These are phyloP conservation scores for Trachelus stipa DNA, from an alignment of 2,888 invertebrate species.

Conservation along the genomic window DNA sequence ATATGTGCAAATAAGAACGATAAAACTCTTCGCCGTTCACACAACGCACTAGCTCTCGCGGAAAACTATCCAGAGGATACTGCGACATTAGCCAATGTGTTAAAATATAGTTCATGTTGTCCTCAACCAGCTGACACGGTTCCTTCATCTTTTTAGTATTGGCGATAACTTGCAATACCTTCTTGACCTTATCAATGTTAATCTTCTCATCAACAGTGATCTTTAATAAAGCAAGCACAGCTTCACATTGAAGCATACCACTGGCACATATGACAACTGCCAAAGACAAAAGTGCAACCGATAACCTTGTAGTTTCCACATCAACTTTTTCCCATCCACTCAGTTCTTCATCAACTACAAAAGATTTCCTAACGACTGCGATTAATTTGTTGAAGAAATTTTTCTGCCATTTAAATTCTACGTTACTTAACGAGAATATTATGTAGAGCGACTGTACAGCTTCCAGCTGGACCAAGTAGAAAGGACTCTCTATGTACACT, in stretches of 20 bases:
- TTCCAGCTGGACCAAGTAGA: slow-evolving; percentile 64
- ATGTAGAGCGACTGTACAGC: slow-evolving; percentile 60
- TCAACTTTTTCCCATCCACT: slow-evolving; percentile 65
- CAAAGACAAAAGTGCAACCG: slow-evolving; percentile 71
- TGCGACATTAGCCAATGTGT: slow-evolving; percentile 68
- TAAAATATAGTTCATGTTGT: slow-evolving; percentile 69
- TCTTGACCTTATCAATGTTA: slow-evolving; percentile 64
- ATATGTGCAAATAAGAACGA: slow-evolving; percentile 57
- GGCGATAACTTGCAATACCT: slow-evolving; percentile 66
- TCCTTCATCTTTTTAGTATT: slow-evolving; percentile 39
- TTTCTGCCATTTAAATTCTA: slow-evolving; percentile 48
- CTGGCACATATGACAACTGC: slow-evolving; percentile 70
- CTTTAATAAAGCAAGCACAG: slow-evolving; percentile 70
- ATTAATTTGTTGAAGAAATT: slow-evolving; percentile 58
- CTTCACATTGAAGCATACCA: slow-evolving; percentile 68
- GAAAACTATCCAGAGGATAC: slow-evolving; percentile 65
- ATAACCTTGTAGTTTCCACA: slow-evolving; percentile 71
- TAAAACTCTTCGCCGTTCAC: slow-evolving; percentile 63
- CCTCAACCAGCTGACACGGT: slow-evolving; percentile 54
- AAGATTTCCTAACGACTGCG: slow-evolving; percentile 50
- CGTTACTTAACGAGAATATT: slow-evolving; percentile 51
- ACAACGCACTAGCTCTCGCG: slow-evolving; percentile 66
- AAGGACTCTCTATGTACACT: slow-evolving; percentile 59
- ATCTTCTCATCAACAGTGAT: slow-evolving; percentile 70
- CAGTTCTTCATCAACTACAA: slow-evolving; percentile 64